These are phyloP conservation scores for Xiphophorus couchianus DNA, from an alignment of 2,113 vertebrate species.

Conservation along the genomic window DNA sequence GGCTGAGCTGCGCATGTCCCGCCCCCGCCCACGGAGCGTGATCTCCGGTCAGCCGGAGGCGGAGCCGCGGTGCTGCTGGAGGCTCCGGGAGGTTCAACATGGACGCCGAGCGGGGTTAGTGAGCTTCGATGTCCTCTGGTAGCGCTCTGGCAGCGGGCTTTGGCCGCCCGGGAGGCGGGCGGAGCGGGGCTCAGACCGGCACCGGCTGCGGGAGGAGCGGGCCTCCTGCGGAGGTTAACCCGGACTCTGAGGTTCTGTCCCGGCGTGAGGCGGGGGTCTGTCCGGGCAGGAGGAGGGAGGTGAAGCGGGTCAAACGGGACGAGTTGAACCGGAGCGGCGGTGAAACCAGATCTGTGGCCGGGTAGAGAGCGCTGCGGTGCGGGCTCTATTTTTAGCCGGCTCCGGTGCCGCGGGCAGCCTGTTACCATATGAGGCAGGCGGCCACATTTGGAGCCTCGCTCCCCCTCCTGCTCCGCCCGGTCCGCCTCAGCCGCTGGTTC, in stretches of 20 bases:
- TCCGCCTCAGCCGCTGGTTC: constrained; percentile 25
- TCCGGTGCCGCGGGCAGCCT: constrained; percentile 73
- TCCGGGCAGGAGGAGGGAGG: neutral
- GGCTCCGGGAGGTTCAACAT: constrained; percentile 83
- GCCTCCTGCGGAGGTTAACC: constrained; percentile 57
- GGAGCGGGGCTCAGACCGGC: neutral
- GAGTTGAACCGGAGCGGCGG: constrained; percentile 61
- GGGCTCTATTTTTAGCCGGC: constrained; percentile 88
- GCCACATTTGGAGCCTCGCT: constrained; percentile 67
- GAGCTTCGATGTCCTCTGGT: constrained; percentile 40
- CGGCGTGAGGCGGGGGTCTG: neutral
- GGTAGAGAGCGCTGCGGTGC: constrained; percentile 54
- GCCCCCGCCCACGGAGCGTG: neutral
- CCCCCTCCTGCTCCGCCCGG: neutral
- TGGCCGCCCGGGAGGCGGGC: neutral
- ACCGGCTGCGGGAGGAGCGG: neutral
- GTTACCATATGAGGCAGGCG: constrained; percentile 76
- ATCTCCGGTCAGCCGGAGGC: constrained; percentile 26
- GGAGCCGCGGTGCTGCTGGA: constrained; percentile 38
- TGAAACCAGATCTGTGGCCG: constrained; percentile 63
- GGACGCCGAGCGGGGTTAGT: constrained; percentile 91
- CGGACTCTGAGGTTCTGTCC: constrained; percentile 35
- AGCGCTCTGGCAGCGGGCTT: neutral
- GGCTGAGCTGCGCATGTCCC: constrained; percentile 49
- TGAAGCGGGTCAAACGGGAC: neutral